Base-by-base conservation (phyloP, 2,888 invertebrate genomes). In the Deilephila porcellus region DNA sequence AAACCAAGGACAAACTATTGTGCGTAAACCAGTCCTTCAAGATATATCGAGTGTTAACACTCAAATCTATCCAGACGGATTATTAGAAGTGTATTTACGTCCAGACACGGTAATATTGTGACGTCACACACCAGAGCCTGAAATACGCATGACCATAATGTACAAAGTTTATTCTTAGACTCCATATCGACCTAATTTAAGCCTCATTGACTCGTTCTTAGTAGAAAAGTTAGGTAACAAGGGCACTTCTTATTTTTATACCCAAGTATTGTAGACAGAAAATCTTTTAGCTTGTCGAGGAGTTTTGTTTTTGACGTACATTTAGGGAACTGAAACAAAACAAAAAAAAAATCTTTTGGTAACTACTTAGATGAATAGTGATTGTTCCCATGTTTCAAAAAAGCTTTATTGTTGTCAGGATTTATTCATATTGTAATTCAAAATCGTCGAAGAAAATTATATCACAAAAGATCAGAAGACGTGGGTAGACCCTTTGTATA, bases 11-110 rank as follows among this genome's bases (percentile, higher is more conserved):
- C 29, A 29, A 60, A 4, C 17, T 56, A 6, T n/a, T n/a, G n/a
- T 56, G n/a, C 56, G 3, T 45, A 56, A n/a, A 60, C 45, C 37
- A 20, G 11, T 20, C 20, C 52, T 25, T 67, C 52, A 25, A 67
- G 25, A 67, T 67, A 67, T 45, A 45, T 20, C n/a, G 37, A 45
- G 37, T 52, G 45, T 37, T 3, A 37, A 20, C 52, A 14, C 45
- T 37, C 64, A 20, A 67, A 20, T 52, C 67, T 17, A 25, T 67
- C 67, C 25, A 67, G 67, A 67, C 67, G 45, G 25, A 52, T 45
- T 67, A 67, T 67, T 25, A 25, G 52, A 25, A 52, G 5, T 17
- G 25, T 20, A 67, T 25, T 45, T 67, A 17, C 52, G 67, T 45
- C 67, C 25, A 67, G 52, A 52, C 67, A 34, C 19, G 37, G 8